These are phyloP conservation scores for Orchestes rusci DNA, from an alignment of 2,888 invertebrate species.

Conservation along the genomic window DNA sequence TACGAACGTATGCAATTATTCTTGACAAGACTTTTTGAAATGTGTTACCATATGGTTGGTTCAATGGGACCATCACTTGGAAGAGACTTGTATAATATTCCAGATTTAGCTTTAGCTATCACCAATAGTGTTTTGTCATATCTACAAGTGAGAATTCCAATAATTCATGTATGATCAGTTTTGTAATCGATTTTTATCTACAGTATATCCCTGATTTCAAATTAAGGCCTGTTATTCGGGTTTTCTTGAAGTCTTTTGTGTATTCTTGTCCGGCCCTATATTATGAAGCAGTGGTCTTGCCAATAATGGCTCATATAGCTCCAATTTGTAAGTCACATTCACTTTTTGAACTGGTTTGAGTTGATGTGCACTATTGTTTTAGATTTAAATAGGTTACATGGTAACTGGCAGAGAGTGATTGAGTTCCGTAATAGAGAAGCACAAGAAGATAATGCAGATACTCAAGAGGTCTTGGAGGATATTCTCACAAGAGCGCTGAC, in stretches of 20 bases:
- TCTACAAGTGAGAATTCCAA: constrained; percentile 48
- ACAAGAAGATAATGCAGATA: constrained; percentile 69
- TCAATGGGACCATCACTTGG: constrained; percentile 74
- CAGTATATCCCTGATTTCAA: constrained; percentile 77
- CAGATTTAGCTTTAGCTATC: constrained; percentile 68
- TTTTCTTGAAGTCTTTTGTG: constrained; percentile 79
- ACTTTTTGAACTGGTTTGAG: too few species aligned
- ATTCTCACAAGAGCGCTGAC: constrained; percentile 80
- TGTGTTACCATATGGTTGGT: constrained; percentile 73
- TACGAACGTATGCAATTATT: constrained; percentile 80
- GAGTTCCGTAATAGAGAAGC: constrained; percentile 70
- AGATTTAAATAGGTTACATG: constrained; percentile 63
- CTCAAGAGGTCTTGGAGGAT: constrained; percentile 79
- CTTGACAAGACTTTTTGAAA: constrained; percentile 70
- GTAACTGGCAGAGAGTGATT: constrained; percentile 74
- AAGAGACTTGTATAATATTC: constrained; percentile 73
- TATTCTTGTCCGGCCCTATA: constrained; percentile 79
- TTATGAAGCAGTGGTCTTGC: constrained; percentile 68
- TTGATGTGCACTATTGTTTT: constrained; percentile 25
- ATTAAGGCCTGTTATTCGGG: constrained; percentile 72
- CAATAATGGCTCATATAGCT: constrained; percentile 68
- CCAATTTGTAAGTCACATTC: constrained; percentile 77
- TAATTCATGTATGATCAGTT: not conserved
- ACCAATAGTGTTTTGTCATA: constrained; percentile 64
- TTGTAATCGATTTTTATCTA: constrained; percentile 1